phyloP scores from a whole-genome alignment of 2,113 vertebrate genomes.

The Hypanus sabinus region DNA sequence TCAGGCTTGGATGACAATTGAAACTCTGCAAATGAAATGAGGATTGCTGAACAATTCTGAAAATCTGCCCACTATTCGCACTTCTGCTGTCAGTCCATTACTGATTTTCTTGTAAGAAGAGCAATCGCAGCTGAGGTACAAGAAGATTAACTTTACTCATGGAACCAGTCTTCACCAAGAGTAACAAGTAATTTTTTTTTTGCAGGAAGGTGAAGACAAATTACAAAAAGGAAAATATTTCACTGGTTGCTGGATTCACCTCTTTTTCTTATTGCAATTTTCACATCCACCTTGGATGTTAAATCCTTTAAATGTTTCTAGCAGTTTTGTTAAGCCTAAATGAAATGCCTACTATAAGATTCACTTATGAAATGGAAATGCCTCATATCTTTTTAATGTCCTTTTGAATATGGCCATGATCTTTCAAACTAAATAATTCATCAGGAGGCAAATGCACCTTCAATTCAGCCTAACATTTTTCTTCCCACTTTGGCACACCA shows the following conservation, averaged over 20 bases:
- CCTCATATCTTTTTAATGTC: conserved; percentile 23
- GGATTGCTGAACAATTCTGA: neutral
- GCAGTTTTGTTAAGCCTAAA: neutral
- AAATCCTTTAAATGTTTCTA: neutral
- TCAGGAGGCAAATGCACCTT: neutral
- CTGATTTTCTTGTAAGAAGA: neutral
- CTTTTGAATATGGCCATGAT: neutral
- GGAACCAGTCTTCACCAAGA: neutral
- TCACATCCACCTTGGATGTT: neutral
- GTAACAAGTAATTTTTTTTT: neutral
- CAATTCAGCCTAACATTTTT: neutral
- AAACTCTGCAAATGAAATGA: neutral
- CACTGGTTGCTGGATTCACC: neutral
- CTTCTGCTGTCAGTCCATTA: neutral
- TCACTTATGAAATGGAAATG: conserved; percentile 16
- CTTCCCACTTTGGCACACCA: neutral
- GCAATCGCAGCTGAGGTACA: too few species aligned
- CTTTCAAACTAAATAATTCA: conserved; percentile 5
- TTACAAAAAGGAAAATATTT: neutral
- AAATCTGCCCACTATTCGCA: neutral
- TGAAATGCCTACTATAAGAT: neutral
- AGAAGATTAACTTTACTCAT: neutral
- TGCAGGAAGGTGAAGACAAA: neutral
- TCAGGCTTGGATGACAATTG: neutral
- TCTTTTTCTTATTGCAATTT: neutral